Percentiles rank a stretch among this genome's conserved stretches.
phyloP scores from a whole-genome alignment of 2,888 invertebrate genomes.

The Carcina quercana region DNA sequence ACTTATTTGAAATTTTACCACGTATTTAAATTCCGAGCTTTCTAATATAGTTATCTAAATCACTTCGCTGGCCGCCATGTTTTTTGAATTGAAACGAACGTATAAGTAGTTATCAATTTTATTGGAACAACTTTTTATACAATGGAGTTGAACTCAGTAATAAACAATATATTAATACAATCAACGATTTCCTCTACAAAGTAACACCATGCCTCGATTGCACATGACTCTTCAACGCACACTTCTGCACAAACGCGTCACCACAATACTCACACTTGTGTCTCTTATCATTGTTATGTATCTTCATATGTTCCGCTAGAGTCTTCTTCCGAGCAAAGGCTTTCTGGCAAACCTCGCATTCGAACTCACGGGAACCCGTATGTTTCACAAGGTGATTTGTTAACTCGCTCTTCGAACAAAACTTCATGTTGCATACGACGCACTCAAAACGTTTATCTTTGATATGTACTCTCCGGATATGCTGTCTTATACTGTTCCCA shows the following conservation, averaged over 20 bases:
- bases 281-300: slow-evolving; percentile 25
- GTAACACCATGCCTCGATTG: slow-evolving; percentile 16
- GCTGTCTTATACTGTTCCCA: slow-evolving; percentile 10
- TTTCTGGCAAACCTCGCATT: slow-evolving; percentile 44
- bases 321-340: slow-evolving; percentile 21
- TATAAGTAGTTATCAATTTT: not conserved
- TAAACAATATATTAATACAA: not conserved
- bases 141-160: not conserved
- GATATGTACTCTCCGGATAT: slow-evolving; percentile 45
- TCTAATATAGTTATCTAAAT: not conserved
- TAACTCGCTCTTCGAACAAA: slow-evolving; percentile 10
- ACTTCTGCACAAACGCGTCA: slow-evolving; percentile 22
- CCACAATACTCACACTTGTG: slow-evolving; percentile 23
- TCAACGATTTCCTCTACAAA: not conserved
- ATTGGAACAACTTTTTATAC: not conserved
- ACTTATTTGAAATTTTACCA: not conserved
- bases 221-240: slow-evolving; percentile 20
- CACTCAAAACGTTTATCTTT: slow-evolving; percentile 1
- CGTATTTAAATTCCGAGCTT: not conserved
- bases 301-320: slow-evolving; percentile 28
- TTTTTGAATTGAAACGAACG: not conserved
- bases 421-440: not conserved
- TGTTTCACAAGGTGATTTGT: slow-evolving; percentile 40
- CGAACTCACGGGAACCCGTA: slow-evolving; percentile 36
- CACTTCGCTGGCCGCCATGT: not conserved